Conservation (phyloP, 2,113 vertebrate genomes). For the Nyctibius bracteatus region DNA sequence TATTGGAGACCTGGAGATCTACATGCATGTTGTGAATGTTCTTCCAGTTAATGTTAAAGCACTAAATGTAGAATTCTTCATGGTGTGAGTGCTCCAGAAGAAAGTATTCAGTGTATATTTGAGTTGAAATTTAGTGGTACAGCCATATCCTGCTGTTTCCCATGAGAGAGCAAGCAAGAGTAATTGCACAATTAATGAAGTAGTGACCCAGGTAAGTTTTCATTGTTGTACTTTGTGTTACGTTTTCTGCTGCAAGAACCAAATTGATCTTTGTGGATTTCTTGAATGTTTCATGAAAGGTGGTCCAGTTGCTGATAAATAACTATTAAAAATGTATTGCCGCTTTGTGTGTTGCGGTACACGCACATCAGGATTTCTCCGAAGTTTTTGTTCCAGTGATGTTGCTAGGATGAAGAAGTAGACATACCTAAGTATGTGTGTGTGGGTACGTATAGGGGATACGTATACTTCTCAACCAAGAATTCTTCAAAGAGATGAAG, state of each 20-base stretch:
- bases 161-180: neutral
- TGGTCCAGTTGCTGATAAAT: neutral
- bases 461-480: neutral
- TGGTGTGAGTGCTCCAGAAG: neutral
- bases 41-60: neutral
- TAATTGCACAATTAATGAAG: neutral
- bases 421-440: neutral
- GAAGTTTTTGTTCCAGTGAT: neutral
- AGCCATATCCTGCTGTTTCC: neutral
- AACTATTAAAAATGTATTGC: neutral
- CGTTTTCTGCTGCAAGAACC: neutral
- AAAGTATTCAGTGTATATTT: neutral
- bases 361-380: neutral
- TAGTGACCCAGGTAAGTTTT: neutral
- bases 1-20: neutral
- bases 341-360: neutral
- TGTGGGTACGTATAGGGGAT: neutral
- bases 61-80: neutral
- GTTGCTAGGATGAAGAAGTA: neutral
- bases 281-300: neutral
- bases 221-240: neutral
- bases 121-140: neutral
- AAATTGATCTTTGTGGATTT: neutral
- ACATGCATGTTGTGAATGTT: accelerated
- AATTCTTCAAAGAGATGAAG: neutral